Evolutionary conservation across 2,888 invertebrate species (phyloP).

Genomic region (Drosophila koepferae): DNA sequence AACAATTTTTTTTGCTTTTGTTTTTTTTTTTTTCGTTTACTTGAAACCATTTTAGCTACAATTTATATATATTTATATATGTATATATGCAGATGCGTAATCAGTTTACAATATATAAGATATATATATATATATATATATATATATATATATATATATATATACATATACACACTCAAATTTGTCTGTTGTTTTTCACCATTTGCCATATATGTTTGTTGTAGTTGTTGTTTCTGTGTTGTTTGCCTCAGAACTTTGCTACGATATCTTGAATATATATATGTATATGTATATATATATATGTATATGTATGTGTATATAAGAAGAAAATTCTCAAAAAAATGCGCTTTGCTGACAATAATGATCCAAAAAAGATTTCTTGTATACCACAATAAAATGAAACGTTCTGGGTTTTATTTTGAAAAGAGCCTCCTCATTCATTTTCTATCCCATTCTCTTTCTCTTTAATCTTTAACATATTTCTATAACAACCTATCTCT

Average conservation of each 20-base stretch:
- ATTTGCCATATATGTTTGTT: slow-evolving; percentile 69
- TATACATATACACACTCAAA: slow-evolving; percentile 26
- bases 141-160: slow-evolving; percentile 26
- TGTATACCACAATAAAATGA: slow-evolving; percentile 31
- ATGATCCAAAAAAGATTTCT: slow-evolving; percentile 53
- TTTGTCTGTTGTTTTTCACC: slow-evolving; percentile 68
- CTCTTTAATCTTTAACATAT: background rate
- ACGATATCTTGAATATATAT: slow-evolving; percentile 18
- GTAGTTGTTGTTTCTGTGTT: slow-evolving; percentile 27
- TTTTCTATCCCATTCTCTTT: background rate
- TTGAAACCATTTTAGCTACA: slow-evolving; percentile 84
- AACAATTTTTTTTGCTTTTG: slow-evolving; percentile 77
- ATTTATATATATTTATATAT: slow-evolving; percentile 69
- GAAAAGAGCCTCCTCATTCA: background rate
- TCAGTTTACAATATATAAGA: slow-evolving; percentile 9
- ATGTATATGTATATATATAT: slow-evolving; percentile 1
- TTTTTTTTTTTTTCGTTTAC: slow-evolving; percentile 80
- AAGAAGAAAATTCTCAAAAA: slow-evolving; percentile 50
- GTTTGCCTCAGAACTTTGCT: slow-evolving; percentile 10
- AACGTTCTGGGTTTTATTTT: slow-evolving; percentile 23
- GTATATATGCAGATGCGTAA: slow-evolving; percentile 13
- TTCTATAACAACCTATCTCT: background rate
- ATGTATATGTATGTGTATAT: slow-evolving; percentile 6
- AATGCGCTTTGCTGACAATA: slow-evolving; percentile 63
- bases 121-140: slow-evolving; percentile 71